These are phyloP conservation scores for Molossus alvarezi DNA, from an alignment of 2,797 vertebrate genomes.

Conservation along the genomic window DNA sequence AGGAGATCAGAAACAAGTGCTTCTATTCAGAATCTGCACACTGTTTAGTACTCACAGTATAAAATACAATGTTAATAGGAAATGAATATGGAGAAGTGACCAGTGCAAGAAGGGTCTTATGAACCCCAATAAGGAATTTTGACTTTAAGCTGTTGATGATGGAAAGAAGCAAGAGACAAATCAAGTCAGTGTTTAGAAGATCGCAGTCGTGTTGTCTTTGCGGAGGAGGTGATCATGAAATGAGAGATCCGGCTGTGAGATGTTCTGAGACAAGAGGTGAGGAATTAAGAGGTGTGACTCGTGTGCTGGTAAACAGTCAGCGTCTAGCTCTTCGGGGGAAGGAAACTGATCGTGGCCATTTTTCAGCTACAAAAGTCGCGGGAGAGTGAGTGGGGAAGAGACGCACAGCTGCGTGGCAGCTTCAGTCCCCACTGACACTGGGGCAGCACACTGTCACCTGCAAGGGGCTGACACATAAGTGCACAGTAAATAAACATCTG, in stretches of 20 bases:
- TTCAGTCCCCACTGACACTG: neutral
- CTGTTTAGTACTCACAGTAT: neutral
- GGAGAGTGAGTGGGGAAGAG: neutral
- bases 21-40: neutral
- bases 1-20: neutral
- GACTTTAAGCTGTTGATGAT: neutral
- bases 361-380: neutral
- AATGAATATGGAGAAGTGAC: neutral
- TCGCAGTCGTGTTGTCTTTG: neutral
- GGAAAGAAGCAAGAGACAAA: neutral
- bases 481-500: neutral
- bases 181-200: constrained; percentile 18
- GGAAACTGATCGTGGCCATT: constrained; percentile 13
- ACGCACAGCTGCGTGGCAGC: neutral
- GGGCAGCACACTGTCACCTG: neutral
- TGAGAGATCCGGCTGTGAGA: neutral
- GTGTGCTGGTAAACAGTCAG: neutral
- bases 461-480: neutral
- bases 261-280: neutral
- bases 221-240: constrained; percentile 14
- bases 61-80: neutral
- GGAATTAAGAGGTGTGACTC: neutral
- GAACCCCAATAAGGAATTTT: neutral
- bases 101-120: neutral
- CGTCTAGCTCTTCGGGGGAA: neutral